A percentile compares a stretch with the other conserved stretches of the same genome.
Conservation (phyloP, 2,113 vertebrate species). For the Atractosteus spatula region DNA sequence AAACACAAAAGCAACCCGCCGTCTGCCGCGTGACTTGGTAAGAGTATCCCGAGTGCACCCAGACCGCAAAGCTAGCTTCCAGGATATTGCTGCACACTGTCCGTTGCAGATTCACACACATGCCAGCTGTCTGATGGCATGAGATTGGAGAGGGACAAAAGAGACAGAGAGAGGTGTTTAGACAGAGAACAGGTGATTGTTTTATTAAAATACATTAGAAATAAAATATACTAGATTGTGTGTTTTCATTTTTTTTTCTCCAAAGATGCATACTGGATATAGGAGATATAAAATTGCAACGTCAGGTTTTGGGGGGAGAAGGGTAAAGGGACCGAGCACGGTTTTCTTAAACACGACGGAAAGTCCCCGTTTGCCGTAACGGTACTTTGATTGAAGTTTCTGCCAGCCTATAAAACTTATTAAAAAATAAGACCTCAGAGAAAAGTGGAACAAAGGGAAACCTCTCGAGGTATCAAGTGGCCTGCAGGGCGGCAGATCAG, state of each 20-base stretch:
- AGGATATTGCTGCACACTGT: background rate
- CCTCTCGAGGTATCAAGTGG: no score
- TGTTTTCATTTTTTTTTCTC: slow-evolving; percentile 56
- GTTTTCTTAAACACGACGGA: no score
- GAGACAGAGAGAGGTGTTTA: slow-evolving; percentile 64
- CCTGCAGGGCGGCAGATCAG: no score
- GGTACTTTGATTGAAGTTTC: no score
- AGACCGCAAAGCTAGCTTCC: background rate
- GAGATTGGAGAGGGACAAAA: slow-evolving; percentile 34
- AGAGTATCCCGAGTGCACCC: no score
- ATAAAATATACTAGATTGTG: slow-evolving; percentile 71
- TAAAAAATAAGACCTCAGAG: no score
- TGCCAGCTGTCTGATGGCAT: slow-evolving; percentile 25
- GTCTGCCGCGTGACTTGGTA: no score
- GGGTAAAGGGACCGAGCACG: background rate
- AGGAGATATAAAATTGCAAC: slow-evolving; percentile 61
- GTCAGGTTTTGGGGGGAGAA: slow-evolving; percentile 2
- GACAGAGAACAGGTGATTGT: slow-evolving; percentile 68
- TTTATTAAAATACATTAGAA: slow-evolving; percentile 78
- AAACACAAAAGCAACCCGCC: no score
- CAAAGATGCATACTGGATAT: slow-evolving; percentile 65
- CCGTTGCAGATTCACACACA: background rate
- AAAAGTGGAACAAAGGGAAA: no score
- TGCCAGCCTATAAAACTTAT: no score
- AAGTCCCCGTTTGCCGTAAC: no score